Evolutionary conservation across 2,888 invertebrate genomes (phyloP), one percentile per base, ranked within the genome.

Genomic region (Harpalus rufipes): DNA sequence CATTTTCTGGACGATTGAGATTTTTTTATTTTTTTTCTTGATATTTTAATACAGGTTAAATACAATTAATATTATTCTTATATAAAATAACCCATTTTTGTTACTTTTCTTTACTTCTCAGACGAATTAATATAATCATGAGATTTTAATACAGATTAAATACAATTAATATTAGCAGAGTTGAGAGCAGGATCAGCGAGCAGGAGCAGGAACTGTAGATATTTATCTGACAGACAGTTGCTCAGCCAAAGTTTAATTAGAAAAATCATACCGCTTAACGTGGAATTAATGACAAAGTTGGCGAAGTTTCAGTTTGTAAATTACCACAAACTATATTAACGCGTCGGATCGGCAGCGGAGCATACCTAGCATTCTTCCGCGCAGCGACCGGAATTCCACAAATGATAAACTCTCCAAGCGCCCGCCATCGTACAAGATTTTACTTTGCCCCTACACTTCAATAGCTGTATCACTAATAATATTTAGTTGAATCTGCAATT

Each of bases 321-420:
- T 84, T 84, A 84, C 78, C 78, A 39, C 56, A 84, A 83, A 83
- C 25, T 84, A 56, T 84, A 84, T 83, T 83, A 83, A 76, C 58
- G 82, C 72, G n/a, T 7, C 32, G 76, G 51, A 32, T 74, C 44
- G 41, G 76, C 18, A 51, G 58, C 58, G 58, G 61, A n/a, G 72
- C 59, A 83, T 83, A 83, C 83, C 83, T 74, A 25, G 14, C 56
- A 83, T 83, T 83, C 83, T 83, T 76, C 59, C 72, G 10, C 51
- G 83, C 83, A 59, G 16, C 32, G 41, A 32, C 14, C 59, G 83
- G 83, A 83, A 83, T 83, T 44, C 76, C 61, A 14, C 44, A 74
- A 74, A 44, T 74, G 72, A 74, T 74, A 44, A 74, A 74, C 44
- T 74, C 44, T 6, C 21, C 25, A 10, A 51, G 4, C 10, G 44